A percentile compares a stretch with the other conserved stretches of the same genome.
Conservation (phyloP, 1,140 invertebrate genomes). For the Kradibia gibbosae region DNA sequence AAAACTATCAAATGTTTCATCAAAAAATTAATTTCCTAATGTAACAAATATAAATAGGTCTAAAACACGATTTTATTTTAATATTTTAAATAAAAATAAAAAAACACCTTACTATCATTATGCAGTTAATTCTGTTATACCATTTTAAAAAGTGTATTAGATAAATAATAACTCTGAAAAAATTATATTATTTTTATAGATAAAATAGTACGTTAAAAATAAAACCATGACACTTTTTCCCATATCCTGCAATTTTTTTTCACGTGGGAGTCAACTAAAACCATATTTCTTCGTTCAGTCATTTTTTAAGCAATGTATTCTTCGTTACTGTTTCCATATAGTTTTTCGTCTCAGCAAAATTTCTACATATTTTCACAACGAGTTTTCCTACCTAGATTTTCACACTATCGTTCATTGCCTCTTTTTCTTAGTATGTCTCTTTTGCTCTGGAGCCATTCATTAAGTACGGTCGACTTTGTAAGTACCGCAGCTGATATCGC, state of each 20-base stretch:
- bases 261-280: background rate
- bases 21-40: background rate
- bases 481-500: conserved; percentile 30
- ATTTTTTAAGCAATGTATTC: conserved; percentile 16
- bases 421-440: background rate
- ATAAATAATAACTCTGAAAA: background rate
- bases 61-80: background rate
- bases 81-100: background rate
- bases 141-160: background rate
- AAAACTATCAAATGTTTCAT: background rate
- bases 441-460: background rate
- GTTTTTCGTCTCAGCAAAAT: background rate
- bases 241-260: background rate
- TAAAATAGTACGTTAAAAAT: background rate
- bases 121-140: background rate
- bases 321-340: background rate
- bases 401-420: background rate
- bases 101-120: background rate
- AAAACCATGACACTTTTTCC: background rate
- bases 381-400: background rate
- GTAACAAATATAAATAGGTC: background rate
- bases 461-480: background rate
- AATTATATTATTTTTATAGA: background rate
- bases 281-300: background rate
- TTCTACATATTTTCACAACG: conserved; percentile 26